Conservation (phyloP, 2,797 vertebrate species). For the Galago senegalensis region DNA sequence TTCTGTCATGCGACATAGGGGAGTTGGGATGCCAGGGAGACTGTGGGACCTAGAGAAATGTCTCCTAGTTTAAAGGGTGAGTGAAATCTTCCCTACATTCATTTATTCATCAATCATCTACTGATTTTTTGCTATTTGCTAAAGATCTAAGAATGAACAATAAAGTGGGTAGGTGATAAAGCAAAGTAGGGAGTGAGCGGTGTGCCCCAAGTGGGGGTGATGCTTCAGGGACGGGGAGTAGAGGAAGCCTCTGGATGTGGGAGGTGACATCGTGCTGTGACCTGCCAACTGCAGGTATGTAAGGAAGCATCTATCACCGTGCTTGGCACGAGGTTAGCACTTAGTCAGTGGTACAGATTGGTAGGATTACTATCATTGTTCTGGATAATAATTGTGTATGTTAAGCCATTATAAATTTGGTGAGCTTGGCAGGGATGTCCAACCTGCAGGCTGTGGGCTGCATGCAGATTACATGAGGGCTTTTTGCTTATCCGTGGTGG, state of each 20-base stretch:
- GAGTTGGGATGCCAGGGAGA: background rate
- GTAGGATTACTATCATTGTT: background rate
- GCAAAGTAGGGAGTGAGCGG: background rate
- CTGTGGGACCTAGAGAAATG: background rate
- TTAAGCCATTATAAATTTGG: background rate
- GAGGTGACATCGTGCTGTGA: background rate
- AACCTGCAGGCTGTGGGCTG: no score
- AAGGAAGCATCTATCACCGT: background rate
- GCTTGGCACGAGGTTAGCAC: background rate
- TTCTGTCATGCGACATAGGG: background rate
- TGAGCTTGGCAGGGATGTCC: background rate
- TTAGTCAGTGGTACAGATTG: background rate
- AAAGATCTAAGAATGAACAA: background rate
- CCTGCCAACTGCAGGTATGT: background rate
- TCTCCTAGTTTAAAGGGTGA: slow-evolving; percentile 1
- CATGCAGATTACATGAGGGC: no score
- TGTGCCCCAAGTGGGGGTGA: background rate
- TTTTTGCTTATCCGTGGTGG: no score
- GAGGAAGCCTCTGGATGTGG: background rate
- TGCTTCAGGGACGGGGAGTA: background rate
- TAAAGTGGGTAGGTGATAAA: background rate
- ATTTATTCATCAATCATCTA: slow-evolving; percentile 15
- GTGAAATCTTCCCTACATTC: background rate
- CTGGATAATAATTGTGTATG: background rate
- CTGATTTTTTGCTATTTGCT: slow-evolving; percentile 6